Base-by-base conservation (phyloP, 2,888 invertebrate species). In the Campoplex nolae region DNA sequence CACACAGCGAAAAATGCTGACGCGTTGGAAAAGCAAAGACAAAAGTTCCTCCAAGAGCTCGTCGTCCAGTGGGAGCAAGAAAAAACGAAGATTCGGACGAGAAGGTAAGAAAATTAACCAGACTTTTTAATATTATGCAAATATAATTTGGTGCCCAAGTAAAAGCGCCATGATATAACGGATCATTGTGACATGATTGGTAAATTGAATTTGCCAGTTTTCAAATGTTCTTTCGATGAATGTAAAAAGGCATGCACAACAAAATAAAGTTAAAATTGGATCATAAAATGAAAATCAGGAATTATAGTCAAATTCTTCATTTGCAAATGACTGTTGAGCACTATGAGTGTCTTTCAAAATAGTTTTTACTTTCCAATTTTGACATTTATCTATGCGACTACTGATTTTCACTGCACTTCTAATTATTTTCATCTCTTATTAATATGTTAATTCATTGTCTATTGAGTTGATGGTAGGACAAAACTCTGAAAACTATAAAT, bases 1-100 rank as follows among this genome's bases (percentile, higher is more conserved):
- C 3, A 58, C 11, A 35, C 65, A 67, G n/a, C 85, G 89, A 89
- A 93, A 94, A 94, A 97, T 97, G 97, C 95, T 97, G 94, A 97
- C 97, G 92, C 97, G 97, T 92, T 97, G 97, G 97, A 97, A 97
- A 94, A 97, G 97, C 94, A 97, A 97, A 95, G 97, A 97, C 95
- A 97, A 97, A 95, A 95, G 95, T 93, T 95, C 96, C 89, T 96
- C 97, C 93, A 97, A 97, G 95, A 96, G 95, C 88, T 95, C 95
- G 83, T 95, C 95, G 80, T 94, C 95, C 71, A 96, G 96, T 84
- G 90, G 92, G 73, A 91, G 91, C 84, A 98, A 98, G 95, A 98
- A 97, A 95, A 98, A 98, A 94, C 95, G 98, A 91, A 98, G 98
- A 92, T 95, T 95, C 95, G 98, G 97, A 91, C 96, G 97, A 91